Base-by-base conservation (phyloP, 2,888 invertebrate genomes). In the Stenichneumon culpator region DNA sequence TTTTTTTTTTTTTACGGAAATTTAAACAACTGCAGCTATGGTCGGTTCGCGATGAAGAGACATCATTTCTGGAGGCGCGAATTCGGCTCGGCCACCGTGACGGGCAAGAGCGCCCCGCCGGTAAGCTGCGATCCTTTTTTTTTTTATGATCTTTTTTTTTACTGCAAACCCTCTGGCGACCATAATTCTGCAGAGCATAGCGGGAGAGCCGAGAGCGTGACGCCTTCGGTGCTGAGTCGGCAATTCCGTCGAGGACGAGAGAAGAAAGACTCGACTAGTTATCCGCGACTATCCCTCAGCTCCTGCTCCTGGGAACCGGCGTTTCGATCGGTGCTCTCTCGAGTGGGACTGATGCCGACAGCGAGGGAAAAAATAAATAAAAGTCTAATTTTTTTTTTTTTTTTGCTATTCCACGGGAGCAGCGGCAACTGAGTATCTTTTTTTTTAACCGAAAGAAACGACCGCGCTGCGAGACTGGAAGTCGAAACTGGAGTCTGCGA, bases 141-240 rank as follows among this genome's bases (percentile, higher is more conserved):
- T 11, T 60, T 60, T 54, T 54, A 19, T 39, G 22, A 28, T 28
- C 36, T 50, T 36, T 32, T 28, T 32, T 75, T 78, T 28, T 32
- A 32, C 14, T 54, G 57, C 57, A 79, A 79, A 70, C 39, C 50
- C 57, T 52, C 28, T 16, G 36, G 47, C 44, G 14, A 44, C n/a
- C 44, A 79, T 72, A 72, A 80, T 74, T 68, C 68, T 52, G 67
- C 67, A 5, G 44, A 54, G 54, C 50, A 73, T 57, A 44, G 81
- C 54, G 77, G 72, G 70, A 69, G 75, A 75, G 74, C 50, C 77
- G 47, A 60, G 78, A 81, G 78, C 73, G 73, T 77, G 81, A 82
- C 78, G 70, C 70, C 28, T 81, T 72, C 67, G 52, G 60, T 74
- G 67, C 47, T 67, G 63, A 77, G 77, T 81, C 81, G 68, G 82